Evolutionary conservation across 1,140 invertebrate genomes (phyloP).

Genomic region (Pseudomyrmex concolor): DNA sequence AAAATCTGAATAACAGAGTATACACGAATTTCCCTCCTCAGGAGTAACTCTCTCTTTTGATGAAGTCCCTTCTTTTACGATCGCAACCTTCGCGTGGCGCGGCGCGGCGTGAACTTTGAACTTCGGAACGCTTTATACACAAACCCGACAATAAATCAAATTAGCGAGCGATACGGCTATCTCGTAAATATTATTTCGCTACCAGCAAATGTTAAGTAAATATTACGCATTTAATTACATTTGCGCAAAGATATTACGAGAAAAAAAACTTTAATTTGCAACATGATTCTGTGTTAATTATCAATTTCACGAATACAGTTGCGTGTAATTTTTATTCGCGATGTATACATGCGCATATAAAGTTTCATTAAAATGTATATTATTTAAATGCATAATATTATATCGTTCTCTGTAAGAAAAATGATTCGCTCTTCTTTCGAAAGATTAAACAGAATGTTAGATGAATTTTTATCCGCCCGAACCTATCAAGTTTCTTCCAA

Average conservation of each 20-base stretch:
- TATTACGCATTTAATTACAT: background rate
- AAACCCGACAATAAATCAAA: conserved; percentile 17
- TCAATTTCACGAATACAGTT: background rate
- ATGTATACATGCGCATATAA: too few relatives aligned
- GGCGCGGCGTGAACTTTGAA: conserved; percentile 21
- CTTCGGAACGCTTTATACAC: background rate
- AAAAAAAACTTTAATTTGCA: background rate
- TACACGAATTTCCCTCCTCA: background rate
- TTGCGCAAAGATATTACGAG: background rate
- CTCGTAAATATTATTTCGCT: background rate
- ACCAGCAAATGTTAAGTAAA: conserved; percentile 11
- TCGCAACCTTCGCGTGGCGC: background rate
- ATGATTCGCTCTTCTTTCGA: background rate
- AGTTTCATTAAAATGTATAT: background rate
- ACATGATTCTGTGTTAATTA: background rate
- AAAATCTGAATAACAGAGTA: background rate
- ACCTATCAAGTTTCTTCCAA: background rate
- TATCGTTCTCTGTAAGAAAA: background rate
- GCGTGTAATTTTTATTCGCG: too few relatives aligned
- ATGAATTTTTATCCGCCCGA: conserved; percentile 10
- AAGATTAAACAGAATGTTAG: background rate
- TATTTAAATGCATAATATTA: too few relatives aligned
- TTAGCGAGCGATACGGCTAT: background rate
- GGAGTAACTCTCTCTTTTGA: conserved; percentile 1
- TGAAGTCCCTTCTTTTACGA: background rate